Conservation (phyloP, 1,140 invertebrate species). For the Ceratosolen solmsi region DNA sequence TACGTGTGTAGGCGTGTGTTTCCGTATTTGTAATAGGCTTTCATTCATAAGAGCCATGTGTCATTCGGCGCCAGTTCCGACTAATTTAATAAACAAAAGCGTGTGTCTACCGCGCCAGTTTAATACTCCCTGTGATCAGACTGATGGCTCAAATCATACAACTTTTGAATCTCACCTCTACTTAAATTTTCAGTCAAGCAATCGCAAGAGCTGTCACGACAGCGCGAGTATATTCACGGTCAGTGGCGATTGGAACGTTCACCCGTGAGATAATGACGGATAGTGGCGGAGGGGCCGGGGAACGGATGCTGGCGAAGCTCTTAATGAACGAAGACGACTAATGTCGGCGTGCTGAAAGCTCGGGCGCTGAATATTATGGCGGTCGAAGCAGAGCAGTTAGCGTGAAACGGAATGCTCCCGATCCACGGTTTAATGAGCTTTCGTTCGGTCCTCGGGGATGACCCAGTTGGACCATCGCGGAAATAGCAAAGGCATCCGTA, state of each 20-base stretch:
- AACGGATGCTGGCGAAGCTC: background rate
- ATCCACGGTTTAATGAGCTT: background rate
- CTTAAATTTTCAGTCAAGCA: background rate
- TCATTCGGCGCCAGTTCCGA: no score
- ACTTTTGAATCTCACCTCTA: background rate
- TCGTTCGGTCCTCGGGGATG: background rate
- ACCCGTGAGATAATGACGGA: background rate
- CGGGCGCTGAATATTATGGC: background rate
- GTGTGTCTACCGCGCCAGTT: background rate
- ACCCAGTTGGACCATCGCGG: conserved; percentile 44
- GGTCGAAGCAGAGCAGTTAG: background rate
- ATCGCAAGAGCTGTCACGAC: background rate
- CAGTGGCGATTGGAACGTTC: conserved; percentile 22
- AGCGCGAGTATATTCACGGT: conserved; percentile 17
- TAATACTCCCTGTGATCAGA: background rate
- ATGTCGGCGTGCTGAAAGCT: background rate
- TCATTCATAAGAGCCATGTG: no score
- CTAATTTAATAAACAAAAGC: background rate
- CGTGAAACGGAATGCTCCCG: background rate
- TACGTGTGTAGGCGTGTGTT: no score
- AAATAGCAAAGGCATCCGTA: conserved; percentile 44
- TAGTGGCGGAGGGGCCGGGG: background rate
- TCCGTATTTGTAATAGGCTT: no score
- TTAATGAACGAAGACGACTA: background rate
- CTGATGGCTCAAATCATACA: background rate